Evolutionary conservation across 2,888 invertebrate genomes (phyloP).

Genomic region (Agonopterix arenella): DNA sequence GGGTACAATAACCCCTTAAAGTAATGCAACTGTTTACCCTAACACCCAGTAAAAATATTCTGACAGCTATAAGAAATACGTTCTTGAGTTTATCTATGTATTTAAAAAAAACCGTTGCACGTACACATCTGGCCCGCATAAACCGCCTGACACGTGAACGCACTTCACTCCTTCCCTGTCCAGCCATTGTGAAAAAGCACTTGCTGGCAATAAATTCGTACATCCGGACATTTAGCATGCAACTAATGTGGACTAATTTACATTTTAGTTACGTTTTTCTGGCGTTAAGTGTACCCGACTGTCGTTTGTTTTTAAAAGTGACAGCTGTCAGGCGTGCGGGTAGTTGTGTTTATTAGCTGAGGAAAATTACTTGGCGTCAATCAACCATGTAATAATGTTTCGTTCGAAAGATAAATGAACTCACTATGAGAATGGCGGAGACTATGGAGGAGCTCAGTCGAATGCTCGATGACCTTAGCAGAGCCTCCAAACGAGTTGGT

Average conservation of each 20-base stretch:
- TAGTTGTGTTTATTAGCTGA: neutral
- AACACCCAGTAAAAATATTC: too few relatives aligned
- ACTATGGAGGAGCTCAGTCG: too few relatives aligned
- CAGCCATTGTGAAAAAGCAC: slow-evolving; percentile 18
- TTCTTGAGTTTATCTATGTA: neutral
- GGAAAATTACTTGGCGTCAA: slow-evolving; percentile 1
- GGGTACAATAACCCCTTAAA: too few relatives aligned
- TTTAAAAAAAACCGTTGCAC: neutral
- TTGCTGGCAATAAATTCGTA: slow-evolving; percentile 32
- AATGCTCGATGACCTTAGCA: too few relatives aligned
- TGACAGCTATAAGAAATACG: neutral
- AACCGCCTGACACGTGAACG: slow-evolving; percentile 15
- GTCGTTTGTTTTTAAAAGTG: slow-evolving; percentile 24
- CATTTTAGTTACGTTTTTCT: slow-evolving; percentile 20
- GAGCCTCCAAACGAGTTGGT: too few relatives aligned
- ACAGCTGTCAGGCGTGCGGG: slow-evolving; percentile 47
- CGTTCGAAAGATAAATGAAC: too few relatives aligned
- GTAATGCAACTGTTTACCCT: too few relatives aligned
- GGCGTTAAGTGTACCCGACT: slow-evolving; percentile 2
- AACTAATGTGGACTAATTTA: slow-evolving; percentile 23
- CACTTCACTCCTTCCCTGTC: slow-evolving; percentile 15
- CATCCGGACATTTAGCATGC: slow-evolving; percentile 37
- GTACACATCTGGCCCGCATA: slow-evolving; percentile 28
- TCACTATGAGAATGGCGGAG: too few relatives aligned
- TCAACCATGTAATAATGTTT: too few relatives aligned